Conservation (phyloP, 2,797 vertebrate genomes). For the Lateolabrax maculatus region DNA sequence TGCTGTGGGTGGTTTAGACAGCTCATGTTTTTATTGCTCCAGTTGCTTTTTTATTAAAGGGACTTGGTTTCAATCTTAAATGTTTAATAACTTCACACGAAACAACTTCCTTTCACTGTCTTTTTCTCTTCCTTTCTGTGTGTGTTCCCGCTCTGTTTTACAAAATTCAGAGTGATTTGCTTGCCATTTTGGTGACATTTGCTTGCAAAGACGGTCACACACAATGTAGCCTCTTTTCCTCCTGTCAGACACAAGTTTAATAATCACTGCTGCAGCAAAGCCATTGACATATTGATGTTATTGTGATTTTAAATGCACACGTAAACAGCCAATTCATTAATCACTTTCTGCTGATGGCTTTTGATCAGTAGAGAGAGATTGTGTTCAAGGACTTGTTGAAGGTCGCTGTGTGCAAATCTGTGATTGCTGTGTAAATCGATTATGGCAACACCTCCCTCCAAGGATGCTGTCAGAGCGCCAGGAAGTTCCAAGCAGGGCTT, state of each 20-base stretch:
- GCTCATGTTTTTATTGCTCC: constrained; percentile 29
- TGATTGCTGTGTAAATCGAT: constrained; percentile 83
- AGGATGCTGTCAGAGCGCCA: constrained; percentile 74
- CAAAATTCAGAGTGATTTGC: constrained; percentile 18
- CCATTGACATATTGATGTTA: constrained; percentile 36
- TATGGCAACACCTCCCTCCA: constrained; percentile 69
- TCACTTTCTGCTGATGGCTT: constrained; percentile 66
- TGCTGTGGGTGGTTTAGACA: constrained; percentile 29
- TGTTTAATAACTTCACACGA: constrained; percentile 49
- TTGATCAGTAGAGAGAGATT: constrained; percentile 68
- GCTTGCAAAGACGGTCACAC: constrained; percentile 28
- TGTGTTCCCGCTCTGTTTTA: neutral
- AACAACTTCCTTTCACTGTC: neutral
- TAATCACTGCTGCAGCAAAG: constrained; percentile 20
- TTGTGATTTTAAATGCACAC: constrained; percentile 59
- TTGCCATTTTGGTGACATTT: constrained; percentile 37
- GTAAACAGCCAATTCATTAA: constrained; percentile 72
- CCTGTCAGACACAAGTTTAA: constrained; percentile 22
- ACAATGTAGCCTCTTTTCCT: constrained; percentile 23
- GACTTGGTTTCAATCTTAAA: constrained; percentile 43
- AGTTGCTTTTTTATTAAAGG: constrained; percentile 40
- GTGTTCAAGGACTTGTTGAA: constrained; percentile 79
- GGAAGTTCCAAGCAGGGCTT: constrained; percentile 41
- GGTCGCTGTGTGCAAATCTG: constrained; percentile 75
- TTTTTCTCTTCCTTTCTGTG: neutral